Base-by-base conservation (phyloP, 2,113 vertebrate genomes). In the Numenius arquata region DNA sequence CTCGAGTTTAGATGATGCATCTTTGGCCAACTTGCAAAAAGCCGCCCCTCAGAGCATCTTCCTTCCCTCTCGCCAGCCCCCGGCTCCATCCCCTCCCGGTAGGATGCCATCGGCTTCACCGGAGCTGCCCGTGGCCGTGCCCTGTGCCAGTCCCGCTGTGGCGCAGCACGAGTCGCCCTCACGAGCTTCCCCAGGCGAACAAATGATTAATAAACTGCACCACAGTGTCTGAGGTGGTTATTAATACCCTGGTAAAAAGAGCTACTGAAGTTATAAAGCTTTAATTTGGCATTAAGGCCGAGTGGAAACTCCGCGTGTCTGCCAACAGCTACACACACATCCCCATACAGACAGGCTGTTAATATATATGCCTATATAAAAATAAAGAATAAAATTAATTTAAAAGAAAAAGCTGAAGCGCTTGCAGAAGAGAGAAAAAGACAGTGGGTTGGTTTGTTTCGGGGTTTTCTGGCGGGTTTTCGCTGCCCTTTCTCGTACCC, bases 201-300 rank as follows among this genome's bases (percentile, higher is more conserved):
- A 95, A 86, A 90, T 94, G 96, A 96, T 97, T 96, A 96, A 97
- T 96, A 93, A 96, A 95, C 74, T 95, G 95, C 88, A 94, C 93
- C 94, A 52, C 92, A 85, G 94, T 95, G 95, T 96, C 95, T 94
- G 93, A 97, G 96, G 96, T 96, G 96, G 92, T 96, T 97, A 94
- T 97, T 97, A 97, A 96, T 97, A 87, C 92, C 80, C 95, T 88
- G 89, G 96, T 97, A 93, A 94, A 97, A 96, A 93, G 94, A 89
- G 89, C 96, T 97, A 95, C 96, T 96, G 96, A 96, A 97, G 92
- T 97, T 97, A 95, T 97, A 97, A 97, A 96, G 94, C 94, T 97
- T 97, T 96, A 97, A 97, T 97, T 97, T 97, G 96, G 94, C 96
- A 79, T 95, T 97, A 96, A 95, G 93, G 92, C 91, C 29, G 8